These are phyloP conservation scores for Ciconia maguari DNA, from an alignment of 2,113 vertebrate genomes.

Conservation along the genomic window DNA sequence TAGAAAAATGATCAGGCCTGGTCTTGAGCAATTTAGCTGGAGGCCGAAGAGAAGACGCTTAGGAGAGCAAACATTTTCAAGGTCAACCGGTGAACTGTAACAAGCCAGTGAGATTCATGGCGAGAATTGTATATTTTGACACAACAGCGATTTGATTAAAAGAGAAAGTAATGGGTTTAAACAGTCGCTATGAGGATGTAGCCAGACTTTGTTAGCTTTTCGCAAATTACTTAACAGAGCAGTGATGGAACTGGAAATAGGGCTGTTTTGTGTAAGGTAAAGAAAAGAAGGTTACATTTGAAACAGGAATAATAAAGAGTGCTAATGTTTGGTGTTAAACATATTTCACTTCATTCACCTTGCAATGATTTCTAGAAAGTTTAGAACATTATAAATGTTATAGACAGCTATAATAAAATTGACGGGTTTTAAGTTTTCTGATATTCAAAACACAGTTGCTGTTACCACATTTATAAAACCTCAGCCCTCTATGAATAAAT, in stretches of 20 bases:
- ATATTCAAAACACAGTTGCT: not conserved
- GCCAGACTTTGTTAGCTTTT: slow-evolving; percentile 90
- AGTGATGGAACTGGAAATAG: slow-evolving; percentile 85
- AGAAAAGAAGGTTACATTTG: slow-evolving; percentile 67
- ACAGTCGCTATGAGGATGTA: slow-evolving; percentile 91
- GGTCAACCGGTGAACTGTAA: slow-evolving; percentile 95
- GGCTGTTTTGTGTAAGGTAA: slow-evolving; percentile 79
- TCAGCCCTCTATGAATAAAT: not conserved
- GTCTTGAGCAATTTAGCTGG: slow-evolving; percentile 81
- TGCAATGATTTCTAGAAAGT: not conserved
- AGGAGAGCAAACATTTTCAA: slow-evolving; percentile 98
- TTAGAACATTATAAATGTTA: not conserved
- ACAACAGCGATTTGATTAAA: slow-evolving; percentile 96
- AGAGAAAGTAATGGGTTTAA: slow-evolving; percentile 99
- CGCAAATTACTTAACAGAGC: slow-evolving; percentile 89
- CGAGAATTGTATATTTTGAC: slow-evolving; percentile 94
- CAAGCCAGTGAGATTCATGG: slow-evolving; percentile 90
- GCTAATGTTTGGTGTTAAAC: not conserved
- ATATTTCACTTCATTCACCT: not conserved
- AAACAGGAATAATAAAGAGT: slow-evolving; percentile 46
- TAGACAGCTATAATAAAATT: not conserved
- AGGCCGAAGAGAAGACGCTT: slow-evolving; percentile 84
- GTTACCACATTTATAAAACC: not conserved
- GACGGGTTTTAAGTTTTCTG: not conserved
- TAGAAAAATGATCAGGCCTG: slow-evolving; percentile 82